Evolutionary conservation across 2,888 invertebrate genomes (phyloP).

Genomic region (Tanaodytes sp.): DNA sequence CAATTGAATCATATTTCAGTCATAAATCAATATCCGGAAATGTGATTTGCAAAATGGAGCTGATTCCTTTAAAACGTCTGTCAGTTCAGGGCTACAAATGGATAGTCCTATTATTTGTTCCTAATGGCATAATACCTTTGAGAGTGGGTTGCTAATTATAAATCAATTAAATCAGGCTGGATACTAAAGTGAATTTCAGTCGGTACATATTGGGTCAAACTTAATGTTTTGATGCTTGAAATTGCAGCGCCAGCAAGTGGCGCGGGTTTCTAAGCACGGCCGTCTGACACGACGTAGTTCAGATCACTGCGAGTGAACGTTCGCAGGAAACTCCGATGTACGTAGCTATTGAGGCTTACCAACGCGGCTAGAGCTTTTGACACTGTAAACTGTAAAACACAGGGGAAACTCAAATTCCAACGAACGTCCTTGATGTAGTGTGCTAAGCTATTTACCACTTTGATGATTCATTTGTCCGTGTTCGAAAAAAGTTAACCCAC

Average conservation of each 20-base stretch:
- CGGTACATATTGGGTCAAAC: constrained; percentile 29
- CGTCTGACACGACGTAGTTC: constrained; percentile 61
- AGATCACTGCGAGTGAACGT: constrained; percentile 61
- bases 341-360: constrained; percentile 44
- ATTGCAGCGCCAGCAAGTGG: constrained; percentile 28
- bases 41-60: too few relatives aligned
- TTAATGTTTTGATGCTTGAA: constrained; percentile 44
- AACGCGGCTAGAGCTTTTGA: constrained; percentile 61
- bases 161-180: constrained; percentile 35
- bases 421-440: constrained; percentile 41
- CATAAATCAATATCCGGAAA: too few relatives aligned
- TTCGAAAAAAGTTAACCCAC: too few relatives aligned
- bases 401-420: constrained; percentile 29
- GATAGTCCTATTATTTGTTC: constrained; percentile 8
- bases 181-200: constrained; percentile 25
- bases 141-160: constrained; percentile 17
- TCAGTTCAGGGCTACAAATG: neutral
- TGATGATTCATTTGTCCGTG: too few relatives aligned
- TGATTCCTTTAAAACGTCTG: too few relatives aligned
- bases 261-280: constrained; percentile 25
- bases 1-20: too few relatives aligned
- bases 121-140: constrained; percentile 20
- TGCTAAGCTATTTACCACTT: constrained; percentile 30
- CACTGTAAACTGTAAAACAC: constrained; percentile 63
- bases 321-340: constrained; percentile 40